Percentiles rank a stretch among this genome's conserved stretches.
Evolutionary conservation across 2,888 invertebrate species (phyloP).

Genomic region (Caenorhabditis afra): DNA sequence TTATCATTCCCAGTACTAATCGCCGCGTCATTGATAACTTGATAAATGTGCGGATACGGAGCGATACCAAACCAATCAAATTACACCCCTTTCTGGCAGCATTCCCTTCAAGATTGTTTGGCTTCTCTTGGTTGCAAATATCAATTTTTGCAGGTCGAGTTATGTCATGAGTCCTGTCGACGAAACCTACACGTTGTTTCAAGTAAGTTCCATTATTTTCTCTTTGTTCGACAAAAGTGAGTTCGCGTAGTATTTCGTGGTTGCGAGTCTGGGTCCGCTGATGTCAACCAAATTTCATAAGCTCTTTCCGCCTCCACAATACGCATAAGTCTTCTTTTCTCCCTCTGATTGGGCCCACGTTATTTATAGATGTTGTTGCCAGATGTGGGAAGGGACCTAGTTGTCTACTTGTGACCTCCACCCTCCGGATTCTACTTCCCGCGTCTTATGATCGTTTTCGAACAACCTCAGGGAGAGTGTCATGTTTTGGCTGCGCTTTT

Average conservation of each 20-base stretch:
- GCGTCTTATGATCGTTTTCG: background rate
- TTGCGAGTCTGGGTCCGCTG: constrained; percentile 1
- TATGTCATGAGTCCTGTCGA: constrained; percentile 67
- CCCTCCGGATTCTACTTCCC: background rate
- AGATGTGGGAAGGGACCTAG: constrained; percentile 21
- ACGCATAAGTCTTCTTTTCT: constrained; percentile 16
- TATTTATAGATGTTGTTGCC: constrained; percentile 48
- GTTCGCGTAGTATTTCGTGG: constrained; percentile 24
- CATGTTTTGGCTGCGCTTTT: no score
- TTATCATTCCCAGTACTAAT: constrained; percentile 14
- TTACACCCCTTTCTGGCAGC: constrained; percentile 1
- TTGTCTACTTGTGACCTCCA: background rate
- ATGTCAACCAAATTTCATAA: constrained; percentile 49
- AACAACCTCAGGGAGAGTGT: no score
- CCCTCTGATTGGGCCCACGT: constrained; percentile 39
- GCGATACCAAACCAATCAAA: constrained; percentile 12
- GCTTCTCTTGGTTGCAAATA: background rate
- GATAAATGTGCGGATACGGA: constrained; percentile 11
- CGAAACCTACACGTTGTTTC: constrained; percentile 66
- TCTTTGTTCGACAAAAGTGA: background rate
- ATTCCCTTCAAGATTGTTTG: constrained; percentile 8
- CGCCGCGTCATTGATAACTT: constrained; percentile 17
- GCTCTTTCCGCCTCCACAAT: constrained; percentile 56
- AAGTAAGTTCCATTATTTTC: constrained; percentile 55
- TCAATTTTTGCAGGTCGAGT: constrained; percentile 65